A percentile compares a stretch with the other conserved stretches of the same genome.
phyloP scores from a whole-genome alignment of 92 coral and sea anemone species.

The Bergia puertoricense region DNA sequence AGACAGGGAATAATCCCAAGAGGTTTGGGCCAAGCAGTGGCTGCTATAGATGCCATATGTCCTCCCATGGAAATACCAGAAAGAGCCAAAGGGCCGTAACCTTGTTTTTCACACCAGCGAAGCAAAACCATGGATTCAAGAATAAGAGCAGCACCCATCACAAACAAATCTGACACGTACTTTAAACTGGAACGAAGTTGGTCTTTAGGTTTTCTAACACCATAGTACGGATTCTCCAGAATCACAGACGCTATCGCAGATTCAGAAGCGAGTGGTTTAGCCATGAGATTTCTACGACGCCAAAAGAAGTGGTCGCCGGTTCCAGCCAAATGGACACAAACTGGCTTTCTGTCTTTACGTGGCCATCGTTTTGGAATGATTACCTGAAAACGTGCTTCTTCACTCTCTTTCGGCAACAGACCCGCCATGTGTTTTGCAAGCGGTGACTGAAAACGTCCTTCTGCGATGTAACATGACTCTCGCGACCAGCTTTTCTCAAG shows the following conservation, averaged over 20 bases:
- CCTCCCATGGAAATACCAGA: slow-evolving; percentile 99
- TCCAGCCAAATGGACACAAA: slow-evolving; percentile 91
- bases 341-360: slow-evolving; percentile 68
- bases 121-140: slow-evolving; percentile 83
- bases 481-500: slow-evolving; percentile 75
- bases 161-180: slow-evolving; percentile 83
- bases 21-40: slow-evolving; percentile 95
- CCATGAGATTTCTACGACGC: slow-evolving; percentile 94
- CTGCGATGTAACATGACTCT: slow-evolving; percentile 83
- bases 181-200: slow-evolving; percentile 89
- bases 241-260: slow-evolving; percentile 84
- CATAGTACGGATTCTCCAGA: slow-evolving; percentile 91
- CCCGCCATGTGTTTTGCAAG: slow-evolving; percentile 81
- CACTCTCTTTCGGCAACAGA: slow-evolving; percentile 89
- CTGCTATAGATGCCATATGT: slow-evolving; percentile 98
- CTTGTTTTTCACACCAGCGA: slow-evolving; percentile 88
- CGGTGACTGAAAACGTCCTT: slow-evolving; percentile 93
- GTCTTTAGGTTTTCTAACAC: slow-evolving; percentile 85
- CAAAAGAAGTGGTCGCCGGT: slow-evolving; percentile 97
- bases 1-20: slow-evolving; percentile 90
- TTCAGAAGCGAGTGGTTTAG: slow-evolving; percentile 86
- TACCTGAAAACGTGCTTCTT: slow-evolving; percentile 87
- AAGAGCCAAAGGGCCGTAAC: slow-evolving; percentile 87
- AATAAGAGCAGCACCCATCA: slow-evolving; percentile 94
- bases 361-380: slow-evolving; percentile 78